These are phyloP conservation scores for Fabriciana adippe DNA, from an alignment of 2,888 invertebrate genomes.

Conservation along the genomic window DNA sequence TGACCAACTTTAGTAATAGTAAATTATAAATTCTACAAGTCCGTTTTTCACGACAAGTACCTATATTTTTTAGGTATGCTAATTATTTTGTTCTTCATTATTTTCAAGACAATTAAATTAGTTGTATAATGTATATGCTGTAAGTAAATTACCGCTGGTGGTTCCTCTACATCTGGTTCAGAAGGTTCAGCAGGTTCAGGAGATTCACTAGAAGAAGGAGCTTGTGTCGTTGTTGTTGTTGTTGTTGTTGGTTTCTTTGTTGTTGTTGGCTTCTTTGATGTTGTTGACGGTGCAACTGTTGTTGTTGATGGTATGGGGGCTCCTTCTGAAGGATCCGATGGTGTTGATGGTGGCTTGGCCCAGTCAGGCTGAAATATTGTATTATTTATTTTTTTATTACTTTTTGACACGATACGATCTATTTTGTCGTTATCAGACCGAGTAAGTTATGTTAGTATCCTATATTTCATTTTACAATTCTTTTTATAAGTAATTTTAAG, in stretches of 20 bases:
- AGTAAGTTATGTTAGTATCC: no score
- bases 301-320: slow-evolving; percentile 55
- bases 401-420: no score
- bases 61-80: no score
- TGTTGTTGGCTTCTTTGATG: slow-evolving; percentile 49
- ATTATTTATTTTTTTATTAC: background rate
- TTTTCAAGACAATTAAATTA: no score
- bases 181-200: slow-evolving; percentile 36
- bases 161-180: slow-evolving; percentile 51
- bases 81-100: no score
- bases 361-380: slow-evolving; percentile 86
- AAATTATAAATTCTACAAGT: no score
- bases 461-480: no score
- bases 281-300: slow-evolving; percentile 48
- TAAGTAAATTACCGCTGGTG: slow-evolving; percentile 45
- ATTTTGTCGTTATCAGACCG: no score
- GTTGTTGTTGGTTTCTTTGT: slow-evolving; percentile 40
- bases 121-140: no score
- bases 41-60: no score
- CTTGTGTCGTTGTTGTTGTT: slow-evolving; percentile 44
- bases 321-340: slow-evolving; percentile 78
- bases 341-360: slow-evolving; percentile 90
- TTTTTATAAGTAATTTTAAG: no score
- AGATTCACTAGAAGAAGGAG: slow-evolving; percentile 31
- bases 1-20: no score